Evolutionary conservation across 1,140 invertebrate genomes (phyloP), one percentile per base, ranked within the genome.

Genomic region (Calosoma granatense): DNA sequence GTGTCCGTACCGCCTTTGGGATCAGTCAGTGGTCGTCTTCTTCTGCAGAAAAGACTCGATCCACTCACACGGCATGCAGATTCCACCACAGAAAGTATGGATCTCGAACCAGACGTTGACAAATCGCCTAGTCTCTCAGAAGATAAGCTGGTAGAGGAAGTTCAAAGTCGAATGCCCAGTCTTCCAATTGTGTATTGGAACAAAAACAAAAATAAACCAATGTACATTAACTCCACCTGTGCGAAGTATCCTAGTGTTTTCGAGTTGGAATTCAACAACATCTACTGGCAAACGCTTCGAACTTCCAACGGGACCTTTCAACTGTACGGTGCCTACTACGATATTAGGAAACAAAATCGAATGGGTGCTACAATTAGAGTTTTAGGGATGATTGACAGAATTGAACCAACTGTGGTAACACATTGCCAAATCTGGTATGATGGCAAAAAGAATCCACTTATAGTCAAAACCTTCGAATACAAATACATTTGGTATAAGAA

Each of bases 401-500:
- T 94, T 47, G 85, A 91, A 69, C 91, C 91, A 0, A 84, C 79
- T 22, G 80, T 92, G 1, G 83, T 83, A 59, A 90, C 88, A 0
- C 85, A 84, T 67, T 96, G 92, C 66, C 90, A 93, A 66, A 79
- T 95, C 57, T 95, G 92, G 92, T 94, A 90, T 72, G 87, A 92
- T 41, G 83, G 84, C 17, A 81, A 87, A 59, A 86, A 84, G 57
- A 57, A 59, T 15, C 86, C 87, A 9, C 82, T 86, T 1, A 80
- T 94, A 19, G 82, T 89, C 2, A 87, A 87, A 63, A 83, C 82
- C 1, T 80, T 89, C 56, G 90, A 93, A 69, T 95, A 94, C 72
- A 94, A 93, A 65, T 94, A 94, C 68, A 89, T 94, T 59, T 96
- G 92, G 92, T 90, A 92, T 68, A 84, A 85, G 55, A 93, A 92